Evolutionary conservation across 2,888 invertebrate species (phyloP).

Genomic region (Chloroclystis v-ata): DNA sequence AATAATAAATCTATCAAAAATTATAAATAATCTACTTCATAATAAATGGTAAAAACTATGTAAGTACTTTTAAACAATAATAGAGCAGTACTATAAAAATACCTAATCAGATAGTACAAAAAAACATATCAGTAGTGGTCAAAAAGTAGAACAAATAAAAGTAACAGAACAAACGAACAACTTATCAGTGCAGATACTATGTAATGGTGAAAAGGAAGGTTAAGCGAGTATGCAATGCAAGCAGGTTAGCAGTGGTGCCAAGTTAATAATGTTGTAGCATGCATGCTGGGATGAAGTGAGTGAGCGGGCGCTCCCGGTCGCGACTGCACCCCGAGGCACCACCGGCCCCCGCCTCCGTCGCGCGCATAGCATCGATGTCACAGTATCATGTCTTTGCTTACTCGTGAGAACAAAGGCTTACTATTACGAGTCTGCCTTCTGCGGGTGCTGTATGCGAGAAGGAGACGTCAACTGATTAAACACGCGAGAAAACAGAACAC

Average conservation of each 20-base stretch:
- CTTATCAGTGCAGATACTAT: not conserved
- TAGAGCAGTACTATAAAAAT: slow-evolving; percentile 23
- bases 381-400: slow-evolving; percentile 72
- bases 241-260: slow-evolving; percentile 36
- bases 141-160: not conserved
- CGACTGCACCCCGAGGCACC: slow-evolving; percentile 49
- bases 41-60: no score
- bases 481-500: slow-evolving; percentile 69
- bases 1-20: no score
- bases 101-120: no score
- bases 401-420: slow-evolving; percentile 79
- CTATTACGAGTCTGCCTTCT: slow-evolving; percentile 83
- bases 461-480: slow-evolving; percentile 81
- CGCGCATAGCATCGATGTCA: slow-evolving; percentile 72
- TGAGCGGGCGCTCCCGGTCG: slow-evolving; percentile 24
- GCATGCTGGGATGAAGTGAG: slow-evolving; percentile 49
- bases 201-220: not conserved
- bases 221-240: slow-evolving; percentile 18
- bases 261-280: slow-evolving; percentile 29
- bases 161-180: not conserved
- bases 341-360: slow-evolving; percentile 74
- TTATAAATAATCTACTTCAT: no score
- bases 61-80: no score
- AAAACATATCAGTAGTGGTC: no score
- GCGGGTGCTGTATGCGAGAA: slow-evolving; percentile 91